A percentile compares a stretch with the other conserved stretches of the same genome.
These are phyloP conservation scores for Remorina albescens DNA, from an alignment of 2,797 vertebrate species.

Conservation along the genomic window DNA sequence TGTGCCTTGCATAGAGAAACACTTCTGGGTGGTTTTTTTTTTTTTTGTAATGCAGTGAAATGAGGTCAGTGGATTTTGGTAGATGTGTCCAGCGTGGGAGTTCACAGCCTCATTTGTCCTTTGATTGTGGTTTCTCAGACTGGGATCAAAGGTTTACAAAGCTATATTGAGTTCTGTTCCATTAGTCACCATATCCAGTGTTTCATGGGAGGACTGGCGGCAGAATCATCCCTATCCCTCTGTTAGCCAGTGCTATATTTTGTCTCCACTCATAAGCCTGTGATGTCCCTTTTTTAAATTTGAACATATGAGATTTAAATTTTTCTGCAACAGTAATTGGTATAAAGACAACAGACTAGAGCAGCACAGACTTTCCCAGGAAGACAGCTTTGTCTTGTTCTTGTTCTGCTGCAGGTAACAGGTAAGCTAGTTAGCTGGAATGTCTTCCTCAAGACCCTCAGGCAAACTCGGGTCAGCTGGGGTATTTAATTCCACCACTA, in stretches of 20 bases:
- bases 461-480: neutral
- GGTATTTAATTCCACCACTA: neutral
- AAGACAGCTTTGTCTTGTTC: neutral
- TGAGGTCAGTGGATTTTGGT: conserved; percentile 34
- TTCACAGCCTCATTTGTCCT: conserved; percentile 37
- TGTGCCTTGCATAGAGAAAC: conserved; percentile 31
- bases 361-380: neutral
- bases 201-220: conserved; percentile 32
- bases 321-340: neutral
- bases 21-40: neutral
- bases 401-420: neutral
- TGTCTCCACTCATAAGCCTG: neutral
- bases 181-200: conserved; percentile 34
- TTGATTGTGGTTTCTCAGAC: conserved; percentile 28
- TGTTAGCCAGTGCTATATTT: neutral
- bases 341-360: neutral
- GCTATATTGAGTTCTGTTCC: conserved; percentile 6
- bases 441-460: neutral
- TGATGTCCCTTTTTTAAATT: neutral
- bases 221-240: conserved; percentile 17
- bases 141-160: conserved; percentile 20
- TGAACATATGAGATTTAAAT: neutral
- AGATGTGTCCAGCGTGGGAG: conserved; percentile 26
- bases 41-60: conserved; percentile 9
- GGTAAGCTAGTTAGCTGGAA: neutral